These are phyloP conservation scores for Cyrtorhinus lividipennis DNA, from an alignment of 1,140 invertebrate genomes.

Conservation along the genomic window DNA sequence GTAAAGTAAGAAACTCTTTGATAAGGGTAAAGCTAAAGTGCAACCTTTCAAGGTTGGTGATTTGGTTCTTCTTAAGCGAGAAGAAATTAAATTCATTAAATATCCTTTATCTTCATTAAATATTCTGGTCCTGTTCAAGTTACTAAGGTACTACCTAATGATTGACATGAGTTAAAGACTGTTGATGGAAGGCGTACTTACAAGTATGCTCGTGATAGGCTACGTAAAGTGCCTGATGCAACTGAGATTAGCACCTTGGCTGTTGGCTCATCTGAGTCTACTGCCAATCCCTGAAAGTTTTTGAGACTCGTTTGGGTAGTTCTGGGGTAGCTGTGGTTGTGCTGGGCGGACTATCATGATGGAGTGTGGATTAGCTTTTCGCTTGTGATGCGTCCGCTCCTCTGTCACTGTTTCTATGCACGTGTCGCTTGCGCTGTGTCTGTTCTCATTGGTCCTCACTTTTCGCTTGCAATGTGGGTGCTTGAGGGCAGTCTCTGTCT, in stretches of 20 bases:
- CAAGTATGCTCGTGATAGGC: slow-evolving; percentile 2
- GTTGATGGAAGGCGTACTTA: neutral
- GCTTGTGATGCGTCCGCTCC: slow-evolving; percentile 4
- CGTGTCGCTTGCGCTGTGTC: slow-evolving; percentile 9
- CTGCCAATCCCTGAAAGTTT: neutral
- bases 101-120: neutral
- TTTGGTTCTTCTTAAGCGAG: neutral
- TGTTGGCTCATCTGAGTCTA: neutral
- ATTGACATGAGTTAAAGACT: neutral
- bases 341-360: neutral
- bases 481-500: neutral
- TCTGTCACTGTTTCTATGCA: neutral
- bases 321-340: neutral
- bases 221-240: slow-evolving; percentile 8
- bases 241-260: neutral
- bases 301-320: neutral
- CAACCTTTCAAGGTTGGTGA: slow-evolving; percentile 8
- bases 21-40: slow-evolving; percentile 5
- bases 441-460: slow-evolving; percentile 2
- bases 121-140: neutral
- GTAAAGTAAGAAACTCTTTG: neutral
- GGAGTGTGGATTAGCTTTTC: slow-evolving; percentile 2
- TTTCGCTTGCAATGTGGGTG: slow-evolving; percentile 6
- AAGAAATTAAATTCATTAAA: neutral
- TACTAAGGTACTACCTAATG: slow-evolving; percentile 4